Evolutionary conservation across 1,140 invertebrate species (phyloP).

Genomic region (Whitmania pigra): DNA sequence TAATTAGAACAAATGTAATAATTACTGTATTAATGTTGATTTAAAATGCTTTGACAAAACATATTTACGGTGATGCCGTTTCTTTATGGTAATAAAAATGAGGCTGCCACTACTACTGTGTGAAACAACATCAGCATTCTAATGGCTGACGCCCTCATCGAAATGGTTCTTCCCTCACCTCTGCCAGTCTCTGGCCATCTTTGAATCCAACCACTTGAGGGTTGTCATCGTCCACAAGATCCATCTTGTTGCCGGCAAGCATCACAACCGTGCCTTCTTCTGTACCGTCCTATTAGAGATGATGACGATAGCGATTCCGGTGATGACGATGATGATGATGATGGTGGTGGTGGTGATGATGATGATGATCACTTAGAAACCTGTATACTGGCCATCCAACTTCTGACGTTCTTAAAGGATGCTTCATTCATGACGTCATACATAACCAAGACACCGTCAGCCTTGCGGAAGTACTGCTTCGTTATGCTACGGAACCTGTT

Average conservation of each 20-base stretch:
- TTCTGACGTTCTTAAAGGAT: conserved; percentile 52
- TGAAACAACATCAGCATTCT: too few relatives aligned
- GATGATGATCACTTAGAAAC: conserved; percentile 30
- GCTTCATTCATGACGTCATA: conserved; percentile 56
- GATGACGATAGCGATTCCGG: neutral
- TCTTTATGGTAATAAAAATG: too few relatives aligned
- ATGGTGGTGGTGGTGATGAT: neutral
- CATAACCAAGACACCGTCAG: conserved; percentile 56
- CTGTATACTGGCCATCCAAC: conserved; percentile 52
- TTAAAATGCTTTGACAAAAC: neutral
- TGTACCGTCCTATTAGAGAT: conserved; percentile 33
- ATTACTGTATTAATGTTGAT: too few relatives aligned
- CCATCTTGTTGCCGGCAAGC: conserved; percentile 45
- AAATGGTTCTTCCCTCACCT: conserved; percentile 33
- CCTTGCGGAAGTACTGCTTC: conserved; percentile 57
- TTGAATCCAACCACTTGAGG: conserved; percentile 40
- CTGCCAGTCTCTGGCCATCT: conserved; percentile 47
- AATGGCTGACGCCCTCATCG: neutral
- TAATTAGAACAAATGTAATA: neutral
- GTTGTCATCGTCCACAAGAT: conserved; percentile 39
- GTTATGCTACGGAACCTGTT: conserved; percentile 55
- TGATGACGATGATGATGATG: neutral
- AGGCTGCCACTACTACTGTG: too few relatives aligned
- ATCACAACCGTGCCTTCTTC: conserved; percentile 42
- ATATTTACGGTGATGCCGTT: neutral